phyloP scores from a whole-genome alignment of 1,140 invertebrate species.

The Eriosoma lanigerum region DNA sequence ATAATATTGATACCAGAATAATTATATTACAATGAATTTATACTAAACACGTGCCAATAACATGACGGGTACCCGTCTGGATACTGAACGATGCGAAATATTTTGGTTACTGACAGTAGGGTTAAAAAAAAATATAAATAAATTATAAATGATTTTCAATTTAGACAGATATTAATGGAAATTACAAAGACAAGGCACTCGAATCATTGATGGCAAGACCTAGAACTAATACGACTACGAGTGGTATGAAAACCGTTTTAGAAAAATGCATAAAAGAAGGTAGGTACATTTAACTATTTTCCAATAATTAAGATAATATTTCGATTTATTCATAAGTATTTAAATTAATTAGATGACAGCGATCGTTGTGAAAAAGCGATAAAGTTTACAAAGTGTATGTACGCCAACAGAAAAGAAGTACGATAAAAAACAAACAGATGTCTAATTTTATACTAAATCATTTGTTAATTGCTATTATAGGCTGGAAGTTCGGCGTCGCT shows the following conservation, averaged over 20 bases:
- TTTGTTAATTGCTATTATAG: too few relatives aligned
- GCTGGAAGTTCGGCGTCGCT: too few relatives aligned
- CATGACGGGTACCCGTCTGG: too few relatives aligned
- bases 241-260: neutral
- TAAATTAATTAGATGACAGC: neutral
- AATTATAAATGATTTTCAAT: neutral
- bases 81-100: too few relatives aligned
- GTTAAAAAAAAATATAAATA: too few relatives aligned
- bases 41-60: too few relatives aligned
- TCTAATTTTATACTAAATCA: too few relatives aligned
- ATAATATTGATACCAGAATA: too few relatives aligned
- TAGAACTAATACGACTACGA: neutral
- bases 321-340: too few relatives aligned
- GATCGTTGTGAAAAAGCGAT: constrained; percentile 12
- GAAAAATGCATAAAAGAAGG: neutral
- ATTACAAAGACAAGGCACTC: neutral
- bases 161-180: neutral
- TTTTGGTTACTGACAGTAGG: too few relatives aligned
- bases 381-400: constrained; percentile 18
- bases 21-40: too few relatives aligned
- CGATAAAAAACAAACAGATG: neutral
- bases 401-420: neutral
- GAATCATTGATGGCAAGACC: neutral
- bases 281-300: neutral
- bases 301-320: too few relatives aligned